These are phyloP conservation scores for Sarcophaga peregrina DNA, from an alignment of 1,140 invertebrate genomes.

Conservation along the genomic window DNA sequence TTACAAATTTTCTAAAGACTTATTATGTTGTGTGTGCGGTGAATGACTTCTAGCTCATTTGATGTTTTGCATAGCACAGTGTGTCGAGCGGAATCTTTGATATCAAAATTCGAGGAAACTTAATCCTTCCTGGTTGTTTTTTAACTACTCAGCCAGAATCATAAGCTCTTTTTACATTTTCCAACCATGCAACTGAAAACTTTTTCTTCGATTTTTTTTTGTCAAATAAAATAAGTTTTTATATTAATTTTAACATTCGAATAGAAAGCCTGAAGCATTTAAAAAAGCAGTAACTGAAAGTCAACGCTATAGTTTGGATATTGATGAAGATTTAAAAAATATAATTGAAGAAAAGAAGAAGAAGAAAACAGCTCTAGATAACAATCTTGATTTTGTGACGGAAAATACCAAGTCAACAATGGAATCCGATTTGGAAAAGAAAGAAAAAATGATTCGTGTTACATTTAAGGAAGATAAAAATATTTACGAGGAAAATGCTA, in stretches of 20 bases:
- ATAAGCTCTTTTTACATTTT: no score
- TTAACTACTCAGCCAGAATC: no score
- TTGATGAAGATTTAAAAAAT: slow-evolving; percentile 31
- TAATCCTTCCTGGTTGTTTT: no score
- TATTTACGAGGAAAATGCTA: not conserved
- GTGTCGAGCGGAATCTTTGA: no score
- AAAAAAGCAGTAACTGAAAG: not conserved
- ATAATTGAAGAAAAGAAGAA: slow-evolving; percentile 40
- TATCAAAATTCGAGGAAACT: no score
- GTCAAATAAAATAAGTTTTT: not conserved
- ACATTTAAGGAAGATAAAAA: not conserved
- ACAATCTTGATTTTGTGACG: not conserved
- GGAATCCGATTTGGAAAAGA: not conserved
- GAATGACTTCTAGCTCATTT: no score
- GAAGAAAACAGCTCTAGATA: not conserved
- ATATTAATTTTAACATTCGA: slow-evolving; percentile 19
- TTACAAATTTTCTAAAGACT: no score
- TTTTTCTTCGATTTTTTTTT: no score
- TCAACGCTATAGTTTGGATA: slow-evolving; percentile 39
- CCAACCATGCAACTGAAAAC: no score
- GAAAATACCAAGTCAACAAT: slow-evolving; percentile 29
- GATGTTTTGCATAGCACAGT: no score
- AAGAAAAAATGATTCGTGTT: not conserved
- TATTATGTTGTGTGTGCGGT: no score
- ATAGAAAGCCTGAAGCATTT: not conserved